These are phyloP conservation scores for Acleris laterana DNA, from an alignment of 2,888 invertebrate species.

Conservation along the genomic window DNA sequence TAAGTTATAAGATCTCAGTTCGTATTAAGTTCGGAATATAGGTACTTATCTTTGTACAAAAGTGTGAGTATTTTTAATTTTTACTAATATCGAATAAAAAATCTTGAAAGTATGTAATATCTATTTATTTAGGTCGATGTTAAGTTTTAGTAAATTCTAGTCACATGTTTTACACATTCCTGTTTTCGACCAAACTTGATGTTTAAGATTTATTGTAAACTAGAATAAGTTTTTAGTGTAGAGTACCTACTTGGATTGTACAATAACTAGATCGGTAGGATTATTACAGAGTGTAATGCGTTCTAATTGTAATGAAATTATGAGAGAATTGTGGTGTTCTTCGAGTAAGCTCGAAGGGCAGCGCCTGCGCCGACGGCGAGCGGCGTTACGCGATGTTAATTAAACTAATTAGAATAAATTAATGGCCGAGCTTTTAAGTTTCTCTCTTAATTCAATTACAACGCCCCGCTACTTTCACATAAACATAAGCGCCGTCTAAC, in stretches of 20 bases:
- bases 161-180: constrained; percentile 84
- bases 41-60: constrained; percentile 36
- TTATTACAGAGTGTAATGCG: constrained; percentile 20
- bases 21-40: constrained; percentile 61
- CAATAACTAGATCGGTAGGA: constrained; percentile 22
- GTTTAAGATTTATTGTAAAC: constrained; percentile 56
- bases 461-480: constrained; percentile 48
- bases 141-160: constrained; percentile 84
- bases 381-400: constrained; percentile 68
- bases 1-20: constrained; percentile 72
- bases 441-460: constrained; percentile 49
- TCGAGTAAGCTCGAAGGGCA: constrained; percentile 38
- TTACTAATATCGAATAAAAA: constrained; percentile 62
- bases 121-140: constrained; percentile 78
- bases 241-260: constrained; percentile 25
- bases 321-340: constrained; percentile 44
- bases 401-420: constrained; percentile 72
- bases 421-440: constrained; percentile 63
- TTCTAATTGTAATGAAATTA: constrained; percentile 23
- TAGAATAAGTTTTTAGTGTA: constrained; percentile 36
- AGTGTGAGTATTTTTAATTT: constrained; percentile 51
- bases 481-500: constrained; percentile 47
- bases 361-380: constrained; percentile 28
- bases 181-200: constrained; percentile 82
- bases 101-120: constrained; percentile 72